Conservation (phyloP, 1,140 invertebrate species). For the Lepidurus apus region DNA sequence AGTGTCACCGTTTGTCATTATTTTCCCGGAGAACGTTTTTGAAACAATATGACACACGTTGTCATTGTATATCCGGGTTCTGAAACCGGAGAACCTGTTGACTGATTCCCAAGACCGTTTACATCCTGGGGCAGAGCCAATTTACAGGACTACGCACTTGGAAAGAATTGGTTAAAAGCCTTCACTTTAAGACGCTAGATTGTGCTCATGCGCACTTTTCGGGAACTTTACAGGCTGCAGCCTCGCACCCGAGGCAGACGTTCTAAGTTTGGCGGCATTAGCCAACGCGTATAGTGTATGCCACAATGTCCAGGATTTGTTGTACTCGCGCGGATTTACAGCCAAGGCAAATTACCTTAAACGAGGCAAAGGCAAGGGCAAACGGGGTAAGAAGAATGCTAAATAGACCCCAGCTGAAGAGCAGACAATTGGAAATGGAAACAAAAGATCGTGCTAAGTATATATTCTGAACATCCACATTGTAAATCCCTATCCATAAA, state of each 20-base stretch:
- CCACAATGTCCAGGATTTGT: conserved; percentile 76
- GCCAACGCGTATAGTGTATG: conserved; percentile 82
- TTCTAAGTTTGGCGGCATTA: conserved; percentile 79
- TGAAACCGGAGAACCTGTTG: too few relatives aligned
- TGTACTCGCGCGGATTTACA: conserved; percentile 69
- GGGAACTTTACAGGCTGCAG: neutral
- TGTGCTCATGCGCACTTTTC: neutral
- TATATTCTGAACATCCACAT: too few relatives aligned
- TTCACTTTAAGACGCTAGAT: neutral
- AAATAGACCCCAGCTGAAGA: neutral
- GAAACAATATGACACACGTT: too few relatives aligned
- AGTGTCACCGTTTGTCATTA: too few relatives aligned
- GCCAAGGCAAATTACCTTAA: conserved; percentile 64
- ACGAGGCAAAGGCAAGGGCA: conserved; percentile 51
- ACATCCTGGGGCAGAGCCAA: too few relatives aligned
- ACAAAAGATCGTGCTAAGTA: too few relatives aligned
- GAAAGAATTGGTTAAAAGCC: neutral
- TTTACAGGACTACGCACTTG: neutral
- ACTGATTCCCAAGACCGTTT: too few relatives aligned
- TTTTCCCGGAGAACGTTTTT: too few relatives aligned
- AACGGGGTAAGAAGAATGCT: conserved; percentile 40
- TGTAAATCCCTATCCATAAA: too few relatives aligned
- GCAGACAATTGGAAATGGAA: neutral
- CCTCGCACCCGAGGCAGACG: conserved; percentile 59
- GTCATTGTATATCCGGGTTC: too few relatives aligned